A percentile compares a stretch with the other conserved stretches of the same genome.
Conservation (phyloP, 2,888 invertebrate genomes). For the Aelia acuminata region DNA sequence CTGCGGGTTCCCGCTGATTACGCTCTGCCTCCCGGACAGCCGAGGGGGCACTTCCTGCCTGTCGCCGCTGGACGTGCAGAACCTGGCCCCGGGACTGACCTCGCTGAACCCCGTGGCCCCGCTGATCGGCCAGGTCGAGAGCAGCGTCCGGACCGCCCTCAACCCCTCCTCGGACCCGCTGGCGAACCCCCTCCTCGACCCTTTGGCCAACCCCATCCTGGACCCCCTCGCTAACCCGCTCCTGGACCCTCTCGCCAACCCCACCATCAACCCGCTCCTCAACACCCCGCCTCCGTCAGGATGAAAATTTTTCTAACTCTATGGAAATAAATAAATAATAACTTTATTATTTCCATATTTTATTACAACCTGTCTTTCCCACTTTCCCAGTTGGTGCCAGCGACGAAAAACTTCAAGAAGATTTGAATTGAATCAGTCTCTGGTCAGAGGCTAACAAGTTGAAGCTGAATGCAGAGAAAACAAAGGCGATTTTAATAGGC, state of each 20-base stretch:
- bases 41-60: slow-evolving; percentile 43
- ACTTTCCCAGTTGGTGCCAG: too few species aligned
- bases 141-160: background rate
- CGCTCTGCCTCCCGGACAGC: slow-evolving; percentile 46
- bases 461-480: too few species aligned
- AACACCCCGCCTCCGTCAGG: background rate
- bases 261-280: slow-evolving; percentile 1
- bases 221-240: slow-evolving; percentile 39
- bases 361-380: too few species aligned
- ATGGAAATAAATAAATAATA: too few species aligned
- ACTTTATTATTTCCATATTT: too few species aligned
- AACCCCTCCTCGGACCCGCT: slow-evolving; percentile 33
- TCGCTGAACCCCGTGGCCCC: slow-evolving; percentile 43
- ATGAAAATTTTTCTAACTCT: background rate
- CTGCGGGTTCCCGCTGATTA: slow-evolving; percentile 34
- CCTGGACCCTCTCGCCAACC: slow-evolving; percentile 27
- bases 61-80: slow-evolving; percentile 12
- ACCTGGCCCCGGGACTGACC: slow-evolving; percentile 25
- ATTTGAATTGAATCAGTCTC: too few species aligned
- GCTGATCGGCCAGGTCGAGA: background rate
- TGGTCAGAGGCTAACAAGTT: too few species aligned
- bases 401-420: too few species aligned
- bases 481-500: too few species aligned
- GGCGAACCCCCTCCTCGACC: slow-evolving; percentile 25
- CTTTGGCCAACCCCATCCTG: slow-evolving; percentile 33